phyloP scores from a whole-genome alignment of 2,113 vertebrate genomes.

The Pan troglodytes region DNA sequence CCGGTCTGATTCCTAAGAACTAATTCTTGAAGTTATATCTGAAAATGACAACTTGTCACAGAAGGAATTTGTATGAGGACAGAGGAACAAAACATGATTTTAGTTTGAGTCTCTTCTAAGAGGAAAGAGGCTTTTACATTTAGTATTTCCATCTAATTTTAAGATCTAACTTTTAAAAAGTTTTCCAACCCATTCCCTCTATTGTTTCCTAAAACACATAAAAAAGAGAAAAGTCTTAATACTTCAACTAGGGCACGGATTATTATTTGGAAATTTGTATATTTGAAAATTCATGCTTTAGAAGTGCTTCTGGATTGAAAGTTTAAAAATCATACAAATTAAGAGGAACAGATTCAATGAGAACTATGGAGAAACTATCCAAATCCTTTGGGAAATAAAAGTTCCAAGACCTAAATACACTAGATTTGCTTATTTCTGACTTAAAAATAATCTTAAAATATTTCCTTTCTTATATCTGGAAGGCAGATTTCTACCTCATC shows the following conservation, averaged over 20 bases:
- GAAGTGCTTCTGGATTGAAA: not conserved
- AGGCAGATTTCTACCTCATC: not conserved
- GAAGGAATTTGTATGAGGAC: not conserved
- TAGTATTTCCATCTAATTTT: not conserved
- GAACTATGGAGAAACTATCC: not conserved
- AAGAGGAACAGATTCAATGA: not conserved
- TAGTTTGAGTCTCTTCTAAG: not conserved
- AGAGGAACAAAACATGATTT: not conserved
- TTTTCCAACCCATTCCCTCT: not conserved
- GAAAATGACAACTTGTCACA: not conserved
- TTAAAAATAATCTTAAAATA: not conserved
- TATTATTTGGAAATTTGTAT: not conserved
- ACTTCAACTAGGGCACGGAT: not conserved
- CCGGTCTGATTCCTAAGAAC: not conserved
- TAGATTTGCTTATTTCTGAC: not conserved
- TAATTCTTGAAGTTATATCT: constrained; percentile 1
- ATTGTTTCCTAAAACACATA: not conserved
- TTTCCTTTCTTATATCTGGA: not conserved
- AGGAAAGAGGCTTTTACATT: not conserved
- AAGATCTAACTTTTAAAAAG: not conserved
- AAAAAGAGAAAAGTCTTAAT: not conserved
- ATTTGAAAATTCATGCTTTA: constrained; percentile 8
- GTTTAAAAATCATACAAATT: constrained; percentile 28
- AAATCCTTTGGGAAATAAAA: not conserved
- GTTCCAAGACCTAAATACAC: not conserved